Base-by-base conservation (phyloP, 2,797 vertebrate genomes). In the Choloepus didactylus region DNA sequence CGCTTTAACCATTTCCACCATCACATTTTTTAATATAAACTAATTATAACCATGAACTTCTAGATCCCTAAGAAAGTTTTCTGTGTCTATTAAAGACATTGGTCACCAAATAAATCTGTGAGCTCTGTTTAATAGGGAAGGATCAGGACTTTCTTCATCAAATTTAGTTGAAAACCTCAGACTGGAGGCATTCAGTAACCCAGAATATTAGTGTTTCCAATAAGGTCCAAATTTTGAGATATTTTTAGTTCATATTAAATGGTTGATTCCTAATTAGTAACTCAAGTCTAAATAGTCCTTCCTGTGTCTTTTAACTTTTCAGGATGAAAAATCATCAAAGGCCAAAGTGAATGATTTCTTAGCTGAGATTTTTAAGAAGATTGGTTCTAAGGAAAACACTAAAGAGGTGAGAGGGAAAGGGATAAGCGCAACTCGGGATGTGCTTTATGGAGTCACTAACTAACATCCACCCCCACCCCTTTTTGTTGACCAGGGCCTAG, bases 311-410 rank as follows among this genome's bases (percentile, higher is more conserved):
- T 83, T 46, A 91, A 95, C 96, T 96, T 44, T 96, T 90, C 95
- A 99, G 99, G 99, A 99, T 60, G 99, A 99, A 91, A 99, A 99
- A 73, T 99, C 99, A 98, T 99, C 99, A 0, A 99, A 99, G 98
- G 99, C 99, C 41, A 99, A 99, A 98, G 99, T 99, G 94, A 99
- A 99, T 7, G 99, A 99, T 98, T 99, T 99, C 97, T 98, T 99
- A 97, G 99, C 99, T 44, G 99, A 99, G 97, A 99, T 99, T 98
- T 99, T 99, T 98, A 99, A 99, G 98, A 99, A 99, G 98, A 99
- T 99, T 75, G 99, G 99, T 79, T 99, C 99, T 93, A 99, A 99
- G 98, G 99, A 99, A 97, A 99, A 99, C 97, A 99, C 99, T 8
- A 99, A 99, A 97, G 99, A 99, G 99, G 99, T 99, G 84, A 97